These are phyloP conservation scores for Setophaga coronata DNA, from an alignment of 2,113 vertebrate species.

Conservation along the genomic window DNA sequence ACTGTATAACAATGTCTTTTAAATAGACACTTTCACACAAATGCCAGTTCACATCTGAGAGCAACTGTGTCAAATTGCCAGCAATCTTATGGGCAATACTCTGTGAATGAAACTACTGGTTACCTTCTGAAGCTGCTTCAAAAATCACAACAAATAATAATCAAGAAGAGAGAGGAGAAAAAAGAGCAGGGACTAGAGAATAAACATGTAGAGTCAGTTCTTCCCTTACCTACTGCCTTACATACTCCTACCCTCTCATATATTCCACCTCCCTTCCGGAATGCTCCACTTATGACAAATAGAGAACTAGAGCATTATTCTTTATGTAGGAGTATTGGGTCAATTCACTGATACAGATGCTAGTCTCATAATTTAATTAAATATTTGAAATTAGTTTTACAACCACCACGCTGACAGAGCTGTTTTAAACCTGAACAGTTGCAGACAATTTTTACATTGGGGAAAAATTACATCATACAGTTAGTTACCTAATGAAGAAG, in stretches of 20 bases:
- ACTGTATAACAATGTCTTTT: fast-evolving
- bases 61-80: neutral
- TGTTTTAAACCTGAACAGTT: neutral
- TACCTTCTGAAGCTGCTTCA: neutral
- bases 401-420: neutral
- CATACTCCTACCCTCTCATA: neutral
- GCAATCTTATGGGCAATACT: neutral
- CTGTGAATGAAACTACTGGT: neutral
- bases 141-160: neutral
- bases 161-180: fast-evolving
- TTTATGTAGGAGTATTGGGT: neutral
- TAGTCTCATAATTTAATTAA: neutral
- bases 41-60: neutral
- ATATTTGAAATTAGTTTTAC: neutral
- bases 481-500: neutral
- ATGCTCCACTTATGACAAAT: neutral
- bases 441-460: neutral
- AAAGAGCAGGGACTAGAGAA: neutral
- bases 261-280: neutral
- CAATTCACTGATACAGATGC: neutral
- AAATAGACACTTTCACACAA: neutral
- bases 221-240: neutral
- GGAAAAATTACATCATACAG: neutral
- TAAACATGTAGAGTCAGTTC: neutral
- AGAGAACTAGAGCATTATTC: neutral